Evolutionary conservation across 2,888 invertebrate genomes (phyloP).

Genomic region (Clistopyga incitator): DNA sequence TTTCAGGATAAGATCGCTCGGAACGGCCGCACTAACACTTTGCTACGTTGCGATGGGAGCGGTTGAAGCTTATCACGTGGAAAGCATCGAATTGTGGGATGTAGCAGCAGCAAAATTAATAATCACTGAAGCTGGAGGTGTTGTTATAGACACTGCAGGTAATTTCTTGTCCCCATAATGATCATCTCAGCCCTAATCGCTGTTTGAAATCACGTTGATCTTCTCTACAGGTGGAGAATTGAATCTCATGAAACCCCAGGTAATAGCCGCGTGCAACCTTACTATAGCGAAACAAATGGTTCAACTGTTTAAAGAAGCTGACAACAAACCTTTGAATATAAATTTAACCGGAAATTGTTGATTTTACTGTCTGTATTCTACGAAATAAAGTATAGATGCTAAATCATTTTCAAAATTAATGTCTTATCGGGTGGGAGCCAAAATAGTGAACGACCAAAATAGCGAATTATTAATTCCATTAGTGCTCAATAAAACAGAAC

Average conservation of each 20-base stretch:
- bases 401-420: not conserved
- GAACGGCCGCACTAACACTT: slow-evolving; percentile 90
- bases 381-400: slow-evolving; percentile 6
- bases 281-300: slow-evolving; percentile 85
- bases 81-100: slow-evolving; percentile 92
- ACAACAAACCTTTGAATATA: slow-evolving; percentile 72
- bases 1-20: slow-evolving; percentile 86
- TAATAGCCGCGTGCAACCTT: slow-evolving; percentile 85
- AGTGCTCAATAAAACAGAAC: too few relatives aligned
- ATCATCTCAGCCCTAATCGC: slow-evolving; percentile 4
- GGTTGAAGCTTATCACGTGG: slow-evolving; percentile 89
- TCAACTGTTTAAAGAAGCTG: slow-evolving; percentile 85
- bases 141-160: slow-evolving; percentile 88
- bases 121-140: slow-evolving; percentile 91
- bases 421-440: too few relatives aligned
- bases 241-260: slow-evolving; percentile 86
- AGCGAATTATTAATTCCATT: too few relatives aligned
- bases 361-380: slow-evolving; percentile 1
- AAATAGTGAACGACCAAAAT: too few relatives aligned
- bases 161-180: slow-evolving; percentile 38
- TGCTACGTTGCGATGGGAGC: slow-evolving; percentile 90
- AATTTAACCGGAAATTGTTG: slow-evolving; percentile 67
- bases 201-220: not conserved
- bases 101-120: slow-evolving; percentile 91
- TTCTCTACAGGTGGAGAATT: slow-evolving; percentile 84